phyloP scores from a whole-genome alignment of 2,113 vertebrate species.

The Polypterus senegalus region DNA sequence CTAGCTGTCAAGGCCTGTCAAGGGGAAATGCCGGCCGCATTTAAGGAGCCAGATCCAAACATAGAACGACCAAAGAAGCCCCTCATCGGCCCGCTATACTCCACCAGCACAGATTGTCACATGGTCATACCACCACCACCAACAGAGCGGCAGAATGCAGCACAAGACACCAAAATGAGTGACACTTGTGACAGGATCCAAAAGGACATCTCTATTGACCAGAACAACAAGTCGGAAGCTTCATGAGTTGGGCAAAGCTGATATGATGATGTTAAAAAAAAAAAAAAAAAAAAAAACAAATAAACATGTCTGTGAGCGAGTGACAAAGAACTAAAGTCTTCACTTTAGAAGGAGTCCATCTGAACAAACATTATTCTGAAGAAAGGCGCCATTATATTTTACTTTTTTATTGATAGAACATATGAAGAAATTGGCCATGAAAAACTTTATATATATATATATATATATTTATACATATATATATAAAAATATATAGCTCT shows the following conservation, averaged over 20 bases:
- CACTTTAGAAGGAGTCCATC: too few species aligned
- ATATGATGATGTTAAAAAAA: too few species aligned
- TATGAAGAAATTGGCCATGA: too few species aligned
- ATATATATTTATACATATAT: too few species aligned
- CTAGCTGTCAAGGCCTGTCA: constrained; percentile 35
- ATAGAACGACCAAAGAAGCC: constrained; percentile 18
- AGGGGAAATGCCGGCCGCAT: constrained; percentile 26
- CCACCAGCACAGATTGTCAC: constrained; percentile 31
- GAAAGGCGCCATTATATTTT: too few species aligned
- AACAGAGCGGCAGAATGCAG: neutral
- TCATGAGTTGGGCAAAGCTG: constrained; percentile 15
- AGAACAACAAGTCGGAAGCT: constrained; percentile 15
- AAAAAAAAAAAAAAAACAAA: too few species aligned
- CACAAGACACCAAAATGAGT: constrained; percentile 16
- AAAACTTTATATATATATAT: too few species aligned
- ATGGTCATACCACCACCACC: constrained; percentile 15
- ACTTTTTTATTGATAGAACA: too few species aligned
- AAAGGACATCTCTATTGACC: constrained; percentile 21
- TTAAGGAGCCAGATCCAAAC: constrained; percentile 17
- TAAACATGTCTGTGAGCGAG: too few species aligned
- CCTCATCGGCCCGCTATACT: constrained; percentile 17
- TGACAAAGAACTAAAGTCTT: too few species aligned
- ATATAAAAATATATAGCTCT: too few species aligned
- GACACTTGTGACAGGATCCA: neutral
- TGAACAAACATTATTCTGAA: too few species aligned